Evolutionary conservation across 2,113 vertebrate species (phyloP), one percentile per base, ranked within the genome.

Genomic region (Laticauda laticaudata): DNA sequence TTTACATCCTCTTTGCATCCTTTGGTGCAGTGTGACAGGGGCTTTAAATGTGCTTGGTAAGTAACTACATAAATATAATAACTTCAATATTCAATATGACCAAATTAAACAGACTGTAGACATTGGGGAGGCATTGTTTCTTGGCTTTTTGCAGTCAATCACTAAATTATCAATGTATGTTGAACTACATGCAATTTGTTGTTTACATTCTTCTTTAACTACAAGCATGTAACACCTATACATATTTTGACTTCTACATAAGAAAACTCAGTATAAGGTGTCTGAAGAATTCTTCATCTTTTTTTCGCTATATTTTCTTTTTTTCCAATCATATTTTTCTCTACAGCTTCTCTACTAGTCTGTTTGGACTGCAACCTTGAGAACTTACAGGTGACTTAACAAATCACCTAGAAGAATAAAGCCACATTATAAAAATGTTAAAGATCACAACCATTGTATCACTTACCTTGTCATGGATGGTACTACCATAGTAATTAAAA

Each of bases 401-500:
- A 64, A 64, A 64, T 64, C 61, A 64, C 26, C 10, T 26, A 64
- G 61, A 64, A 64, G 61, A 29, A 64, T 64, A 64, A 64, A 64
- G 61, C 61, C 26, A 4, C 61, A 64, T 12, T 64, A 64, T 24
- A 23, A 23, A 20, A 86, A 57, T 48, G 15, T n/a, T 86, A n/a
- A 69, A 51, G 2, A 14, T n/a, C 7, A 18, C 29, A 56, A 85
- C 53, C 23, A 1, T 91, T 24, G 26, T 57, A 57, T 15, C 26
- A 48, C 87, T 64, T 87, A 29, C 20, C 51, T 34, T 51, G 45
- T 20, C n/a, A 23, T 53, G 18, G 56, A 45, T 26, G 14, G 21
- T 51, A 0, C 26, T 53, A 51, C 51, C 45, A 61, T 51, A 92
- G 51, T 2, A 0, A 15, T 87, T 23, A 43, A 8, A 0, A 75